Base-by-base conservation (phyloP, 1,140 invertebrate species). In the Parapsyche elsis region DNA sequence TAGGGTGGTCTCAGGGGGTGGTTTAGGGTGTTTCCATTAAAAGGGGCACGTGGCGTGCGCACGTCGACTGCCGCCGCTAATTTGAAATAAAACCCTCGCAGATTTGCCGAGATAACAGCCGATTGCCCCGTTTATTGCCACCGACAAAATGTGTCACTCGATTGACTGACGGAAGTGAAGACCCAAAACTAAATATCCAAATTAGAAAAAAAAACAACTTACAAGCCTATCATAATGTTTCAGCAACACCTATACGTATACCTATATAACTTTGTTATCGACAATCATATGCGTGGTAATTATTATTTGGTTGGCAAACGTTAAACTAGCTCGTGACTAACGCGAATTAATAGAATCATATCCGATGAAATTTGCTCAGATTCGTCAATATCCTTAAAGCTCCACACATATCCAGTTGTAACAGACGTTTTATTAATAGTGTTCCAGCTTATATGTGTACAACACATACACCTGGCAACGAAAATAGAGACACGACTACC, bases 71-170 rank as follows among this genome's bases (percentile, higher is more conserved):
- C 71, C 19, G 78, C 70, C 46, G 71, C 70, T 79, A 77, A 79
- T 73, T 73, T 79, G 71, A 79, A 79, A 79, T 79, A 79, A 79
- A 79, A 79, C 70, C 78, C 78, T 73, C 12, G 45, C 64, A 79
- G 78, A 79, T 79, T 73, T 71, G 71, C 70, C 70, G 78, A 73
- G 78, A 73, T 79, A 79, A 79, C 45, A 44, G 45, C n/a, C 76
- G 24, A 76, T 78, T 70, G 76, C 38, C 59, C 76, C 71, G 59
- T 61, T 76, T 26, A 76, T 76, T 76, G 10, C 16, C 16, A 70
- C 23, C 26, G 76, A 67, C 16, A 30, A 70, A 73, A 70, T 73
- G 78, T 74, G 78, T 79, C 78, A 71, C 49, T 61, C 30, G 57
- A 79, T 79, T 53, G 23, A 30, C 26, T 53, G 19, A 14, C 75